Evolutionary conservation across 2,888 invertebrate species (phyloP).

Genomic region (Trissolcus japonicus): DNA sequence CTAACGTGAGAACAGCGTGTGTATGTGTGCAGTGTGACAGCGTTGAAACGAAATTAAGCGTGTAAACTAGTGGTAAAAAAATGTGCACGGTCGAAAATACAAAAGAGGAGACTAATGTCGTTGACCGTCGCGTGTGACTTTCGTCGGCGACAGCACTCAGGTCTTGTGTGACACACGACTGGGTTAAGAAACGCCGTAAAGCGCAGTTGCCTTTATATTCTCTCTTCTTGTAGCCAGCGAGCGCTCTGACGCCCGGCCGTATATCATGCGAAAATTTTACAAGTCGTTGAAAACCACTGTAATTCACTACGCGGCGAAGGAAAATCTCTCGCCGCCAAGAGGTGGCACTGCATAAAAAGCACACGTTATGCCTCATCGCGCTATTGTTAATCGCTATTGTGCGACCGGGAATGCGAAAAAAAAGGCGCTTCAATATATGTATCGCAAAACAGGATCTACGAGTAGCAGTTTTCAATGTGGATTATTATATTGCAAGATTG

Average conservation of each 20-base stretch:
- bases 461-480: slow-evolving; percentile 2
- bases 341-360: slow-evolving; percentile 34
- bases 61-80: slow-evolving; percentile 17
- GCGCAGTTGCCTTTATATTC: slow-evolving; percentile 55
- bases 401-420: slow-evolving; percentile 38
- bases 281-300: slow-evolving; percentile 59
- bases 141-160: slow-evolving; percentile 54
- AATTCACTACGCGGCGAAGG: slow-evolving; percentile 53
- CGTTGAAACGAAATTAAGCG: slow-evolving; percentile 36
- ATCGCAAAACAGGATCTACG: slow-evolving; percentile 26
- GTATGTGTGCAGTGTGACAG: slow-evolving; percentile 15
- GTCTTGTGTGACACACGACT: slow-evolving; percentile 55
- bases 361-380: slow-evolving; percentile 39
- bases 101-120: slow-evolving; percentile 51
- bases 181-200: slow-evolving; percentile 52
- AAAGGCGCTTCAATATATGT: slow-evolving; percentile 26
- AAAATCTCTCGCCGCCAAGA: slow-evolving; percentile 48
- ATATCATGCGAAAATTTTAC: slow-evolving; percentile 61
- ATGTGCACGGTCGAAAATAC: slow-evolving; percentile 45
- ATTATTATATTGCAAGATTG: not conserved
- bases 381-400: slow-evolving; percentile 45
- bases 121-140: slow-evolving; percentile 53
- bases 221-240: slow-evolving; percentile 38
- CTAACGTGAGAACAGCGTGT: slow-evolving; percentile 40
- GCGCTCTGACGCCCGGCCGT: slow-evolving; percentile 56